Evolutionary conservation across 2,113 vertebrate species (phyloP), one percentile per base, ranked within the genome.

Genomic region (Oostethus manadensis): DNA sequence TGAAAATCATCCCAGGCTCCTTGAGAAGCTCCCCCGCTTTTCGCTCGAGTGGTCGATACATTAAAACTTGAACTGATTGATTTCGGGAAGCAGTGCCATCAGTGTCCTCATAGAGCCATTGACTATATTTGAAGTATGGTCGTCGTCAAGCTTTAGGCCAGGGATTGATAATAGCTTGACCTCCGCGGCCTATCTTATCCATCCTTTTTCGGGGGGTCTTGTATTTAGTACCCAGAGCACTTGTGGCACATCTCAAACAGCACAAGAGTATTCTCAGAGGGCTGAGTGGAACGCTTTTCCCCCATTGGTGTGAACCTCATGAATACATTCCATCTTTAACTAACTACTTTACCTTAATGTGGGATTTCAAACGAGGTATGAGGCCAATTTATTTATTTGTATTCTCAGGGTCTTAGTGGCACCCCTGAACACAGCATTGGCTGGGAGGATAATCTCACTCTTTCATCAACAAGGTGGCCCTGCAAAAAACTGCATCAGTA

Each of bases 31-130:
- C 79, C 78, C 83, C 70, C 75, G 85, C 84, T 79, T 66, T 64
- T 70, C 64, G 59, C 80, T 90, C 53, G 74, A 91, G 89, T 85
- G 84, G 84, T 82, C 81, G 82, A 90, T 88, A 87, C 88, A 89
- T 90, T 88, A 88, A 90, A 89, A 89, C 89, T 88, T 90, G 88
- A 90, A 90, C 87, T 85, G 89, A 90, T 89, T 88, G 89, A 90
- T 91, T 88, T 80, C 76, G 87, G 88, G 83, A 90, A 77, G 80
- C 81, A 68, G 74, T 74, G 78, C 78, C 86, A 81, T 83, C 86
- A 77, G 87, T 83, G 84, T 89, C 81, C 88, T 88, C 66, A 75
- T 75, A 53, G 65, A 44, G 81, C 79, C 48, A 76, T 79, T 86
- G 85, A 84, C 85, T 76, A 84, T 82, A 83, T 88, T 71, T 91